These are phyloP conservation scores for Chromoteleia sp. DNA, from an alignment of 2,888 invertebrate genomes.

Conservation along the genomic window DNA sequence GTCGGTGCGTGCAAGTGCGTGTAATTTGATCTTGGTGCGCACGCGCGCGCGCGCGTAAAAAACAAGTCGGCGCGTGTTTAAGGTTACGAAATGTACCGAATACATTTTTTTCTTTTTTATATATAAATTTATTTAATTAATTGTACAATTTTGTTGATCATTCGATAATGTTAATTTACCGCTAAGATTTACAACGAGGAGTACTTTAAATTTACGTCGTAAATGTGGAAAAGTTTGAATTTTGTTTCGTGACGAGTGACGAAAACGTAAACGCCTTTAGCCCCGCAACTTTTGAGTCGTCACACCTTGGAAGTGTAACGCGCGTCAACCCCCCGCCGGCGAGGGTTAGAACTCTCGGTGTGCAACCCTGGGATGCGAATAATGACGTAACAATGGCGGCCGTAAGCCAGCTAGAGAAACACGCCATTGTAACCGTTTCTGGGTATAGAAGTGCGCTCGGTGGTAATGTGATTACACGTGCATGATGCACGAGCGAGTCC, in stretches of 20 bases:
- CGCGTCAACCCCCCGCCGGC: slow-evolving; percentile 41
- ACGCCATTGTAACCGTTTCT: slow-evolving; percentile 78
- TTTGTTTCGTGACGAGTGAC: neutral
- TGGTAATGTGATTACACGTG: slow-evolving; percentile 81
- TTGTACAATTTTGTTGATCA: too few species aligned
- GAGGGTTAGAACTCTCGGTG: slow-evolving; percentile 56
- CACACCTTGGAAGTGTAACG: slow-evolving; percentile 64
- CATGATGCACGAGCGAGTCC: slow-evolving; percentile 73
- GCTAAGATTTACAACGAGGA: too few species aligned
- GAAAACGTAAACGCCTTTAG: slow-evolving; percentile 14
- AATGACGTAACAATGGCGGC: slow-evolving; percentile 84
- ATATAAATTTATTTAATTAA: too few species aligned
- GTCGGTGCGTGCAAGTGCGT: too few species aligned
- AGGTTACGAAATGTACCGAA: too few species aligned
- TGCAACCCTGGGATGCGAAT: slow-evolving; percentile 77
- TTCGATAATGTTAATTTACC: too few species aligned
- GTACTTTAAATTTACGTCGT: too few species aligned
- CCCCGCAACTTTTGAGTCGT: slow-evolving; percentile 54
- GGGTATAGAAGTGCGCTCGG: slow-evolving; percentile 70
- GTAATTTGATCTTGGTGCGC: too few species aligned
- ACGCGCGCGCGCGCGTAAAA: too few species aligned
- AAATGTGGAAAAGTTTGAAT: too few species aligned
- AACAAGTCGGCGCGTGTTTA: too few species aligned
- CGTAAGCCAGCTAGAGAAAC: slow-evolving; percentile 80
- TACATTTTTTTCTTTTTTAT: too few species aligned